A percentile compares a stretch with the other conserved stretches of the same genome.
Evolutionary conservation across 2,797 vertebrate species (phyloP).

Genomic region (Synanceia verrucosa): DNA sequence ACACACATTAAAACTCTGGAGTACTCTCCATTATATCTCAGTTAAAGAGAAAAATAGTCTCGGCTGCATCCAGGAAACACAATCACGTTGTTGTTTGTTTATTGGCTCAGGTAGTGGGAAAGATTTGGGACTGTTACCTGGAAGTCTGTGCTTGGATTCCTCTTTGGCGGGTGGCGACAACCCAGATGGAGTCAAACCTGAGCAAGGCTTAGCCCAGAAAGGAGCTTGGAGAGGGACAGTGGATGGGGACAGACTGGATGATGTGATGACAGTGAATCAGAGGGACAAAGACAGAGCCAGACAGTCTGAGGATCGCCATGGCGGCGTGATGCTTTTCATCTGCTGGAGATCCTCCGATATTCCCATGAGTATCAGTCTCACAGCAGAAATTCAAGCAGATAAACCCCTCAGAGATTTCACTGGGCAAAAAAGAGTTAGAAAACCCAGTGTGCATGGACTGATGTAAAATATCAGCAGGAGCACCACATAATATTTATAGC

Average conservation of each 20-base stretch:
- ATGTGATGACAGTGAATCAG: conserved; percentile 71
- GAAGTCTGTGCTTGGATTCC: conserved; percentile 34
- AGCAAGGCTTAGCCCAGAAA: conserved; percentile 57
- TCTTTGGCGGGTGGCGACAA: conserved; percentile 36
- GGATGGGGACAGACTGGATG: conserved; percentile 47
- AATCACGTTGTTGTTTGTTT: conserved; percentile 50
- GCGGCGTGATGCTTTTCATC: conserved; percentile 54
- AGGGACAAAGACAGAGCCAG: conserved; percentile 75
- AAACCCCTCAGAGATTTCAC: not conserved
- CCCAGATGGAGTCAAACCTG: conserved; percentile 38
- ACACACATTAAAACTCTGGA: conserved; percentile 2
- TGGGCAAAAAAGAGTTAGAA: not conserved
- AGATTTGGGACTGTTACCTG: conserved; percentile 10
- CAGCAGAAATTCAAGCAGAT: conserved; percentile 36
- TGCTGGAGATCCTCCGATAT: conserved; percentile 36
- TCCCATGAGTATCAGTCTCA: conserved; percentile 78
- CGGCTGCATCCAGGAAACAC: conserved; percentile 15
- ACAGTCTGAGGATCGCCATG: conserved; percentile 63
- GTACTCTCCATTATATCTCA: conserved; percentile 2
- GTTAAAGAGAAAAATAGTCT: not conserved
- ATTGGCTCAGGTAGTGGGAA: conserved; percentile 54
- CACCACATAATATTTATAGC: not conserved
- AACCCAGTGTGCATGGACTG: not conserved
- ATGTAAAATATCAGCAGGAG: conserved; percentile 12
- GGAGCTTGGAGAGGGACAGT: conserved; percentile 50